phyloP scores from a whole-genome alignment of 2,888 invertebrate genomes.

The Sphinx pinastri region DNA sequence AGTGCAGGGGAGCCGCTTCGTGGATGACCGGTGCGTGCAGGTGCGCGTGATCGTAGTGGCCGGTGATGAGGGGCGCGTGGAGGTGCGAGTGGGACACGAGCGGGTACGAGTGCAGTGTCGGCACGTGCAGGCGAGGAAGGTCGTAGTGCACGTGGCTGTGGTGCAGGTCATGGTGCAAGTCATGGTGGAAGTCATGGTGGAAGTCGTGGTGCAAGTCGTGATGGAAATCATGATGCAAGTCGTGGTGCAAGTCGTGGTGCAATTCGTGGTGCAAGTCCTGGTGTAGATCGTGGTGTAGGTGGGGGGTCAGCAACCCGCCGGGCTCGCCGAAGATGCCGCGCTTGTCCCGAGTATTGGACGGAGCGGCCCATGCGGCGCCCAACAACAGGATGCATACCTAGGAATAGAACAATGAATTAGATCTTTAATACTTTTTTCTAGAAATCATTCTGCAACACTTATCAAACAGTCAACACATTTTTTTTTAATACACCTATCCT shows the following conservation, averaged over 20 bases:
- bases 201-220: slow-evolving; percentile 36
- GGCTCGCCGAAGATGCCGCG: slow-evolving; percentile 62
- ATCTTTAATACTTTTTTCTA: not conserved
- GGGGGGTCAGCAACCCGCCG: slow-evolving; percentile 47
- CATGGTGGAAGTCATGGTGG: slow-evolving; percentile 32
- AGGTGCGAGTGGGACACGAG: slow-evolving; percentile 35
- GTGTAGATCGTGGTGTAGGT: slow-evolving; percentile 36
- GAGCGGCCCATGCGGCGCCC: slow-evolving; percentile 47
- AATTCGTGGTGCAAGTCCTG: slow-evolving; percentile 30
- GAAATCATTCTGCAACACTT: not conserved
- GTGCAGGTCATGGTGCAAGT: not conserved
- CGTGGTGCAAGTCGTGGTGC: slow-evolving; percentile 28
- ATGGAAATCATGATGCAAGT: slow-evolving; percentile 32
- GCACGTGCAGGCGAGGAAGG: slow-evolving; percentile 28
- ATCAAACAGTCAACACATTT: no score
- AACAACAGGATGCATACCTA: slow-evolving; percentile 55
- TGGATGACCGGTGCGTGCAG: slow-evolving; percentile 29
- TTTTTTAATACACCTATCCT: no score
- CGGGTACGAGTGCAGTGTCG: slow-evolving; percentile 34
- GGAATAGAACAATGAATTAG: not conserved
- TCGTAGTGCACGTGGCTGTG: slow-evolving; percentile 18
- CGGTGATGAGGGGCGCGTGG: slow-evolving; percentile 28
- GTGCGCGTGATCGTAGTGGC: slow-evolving; percentile 26
- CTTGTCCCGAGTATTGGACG: slow-evolving; percentile 47
- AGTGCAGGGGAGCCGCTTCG: slow-evolving; percentile 23